phyloP scores from a whole-genome alignment of 2,797 vertebrate genomes.

The Arctocebus calabarensis region DNA sequence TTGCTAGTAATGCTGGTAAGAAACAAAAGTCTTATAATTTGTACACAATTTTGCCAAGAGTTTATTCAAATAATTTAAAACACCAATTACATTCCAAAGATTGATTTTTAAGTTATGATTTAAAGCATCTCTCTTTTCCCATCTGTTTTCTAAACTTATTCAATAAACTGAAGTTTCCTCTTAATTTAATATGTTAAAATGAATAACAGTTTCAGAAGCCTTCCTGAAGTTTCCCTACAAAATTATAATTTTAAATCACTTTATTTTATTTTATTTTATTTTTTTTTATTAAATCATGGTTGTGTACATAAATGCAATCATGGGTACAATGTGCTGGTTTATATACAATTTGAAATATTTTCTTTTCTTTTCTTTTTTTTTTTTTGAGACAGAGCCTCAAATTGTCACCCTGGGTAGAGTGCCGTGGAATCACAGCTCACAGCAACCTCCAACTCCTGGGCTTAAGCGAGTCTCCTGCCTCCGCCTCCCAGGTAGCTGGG shows the following conservation, averaged over 20 bases:
- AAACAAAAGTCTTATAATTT: neutral
- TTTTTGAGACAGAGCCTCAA: too few relatives aligned
- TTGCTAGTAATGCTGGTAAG: neutral
- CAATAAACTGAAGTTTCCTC: neutral
- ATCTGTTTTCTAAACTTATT: neutral
- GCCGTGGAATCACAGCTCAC: too few relatives aligned
- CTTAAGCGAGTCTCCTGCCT: too few relatives aligned
- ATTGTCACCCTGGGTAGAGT: too few relatives aligned
- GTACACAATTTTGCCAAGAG: neutral
- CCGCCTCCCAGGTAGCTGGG: too few relatives aligned
- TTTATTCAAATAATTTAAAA: neutral
- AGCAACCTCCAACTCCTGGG: too few relatives aligned
- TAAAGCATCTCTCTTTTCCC: neutral
- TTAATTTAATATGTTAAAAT: neutral
- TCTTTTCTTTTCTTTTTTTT: too few relatives aligned
- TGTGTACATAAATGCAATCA: too few relatives aligned
- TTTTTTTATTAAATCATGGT: too few relatives aligned
- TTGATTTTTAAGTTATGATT: neutral
- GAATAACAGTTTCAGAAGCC: neutral
- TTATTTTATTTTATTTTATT: too few relatives aligned
- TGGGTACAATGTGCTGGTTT: too few relatives aligned
- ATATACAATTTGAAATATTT: too few relatives aligned
- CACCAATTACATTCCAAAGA: neutral
- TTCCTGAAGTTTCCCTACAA: neutral
- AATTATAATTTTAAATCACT: neutral